Conservation (phyloP, 2,113 vertebrate genomes). For the Burhinus oedicnemus region DNA sequence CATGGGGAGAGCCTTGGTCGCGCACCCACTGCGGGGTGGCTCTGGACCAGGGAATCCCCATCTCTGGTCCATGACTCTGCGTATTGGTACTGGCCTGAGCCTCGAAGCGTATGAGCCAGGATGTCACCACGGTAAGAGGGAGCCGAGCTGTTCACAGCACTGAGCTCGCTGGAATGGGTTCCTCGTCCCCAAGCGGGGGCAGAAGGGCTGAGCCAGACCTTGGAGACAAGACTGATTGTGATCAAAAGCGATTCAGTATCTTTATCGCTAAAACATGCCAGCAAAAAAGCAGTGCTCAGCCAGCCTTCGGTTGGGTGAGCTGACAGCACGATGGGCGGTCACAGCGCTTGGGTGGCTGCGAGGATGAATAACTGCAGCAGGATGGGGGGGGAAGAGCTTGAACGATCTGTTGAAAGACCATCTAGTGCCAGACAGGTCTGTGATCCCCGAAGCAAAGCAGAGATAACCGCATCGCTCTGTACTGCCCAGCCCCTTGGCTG, state of each 20-base stretch:
- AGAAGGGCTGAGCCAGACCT: background rate
- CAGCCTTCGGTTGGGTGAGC: background rate
- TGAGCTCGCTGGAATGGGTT: background rate
- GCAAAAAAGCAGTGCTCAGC: background rate
- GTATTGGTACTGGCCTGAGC: background rate
- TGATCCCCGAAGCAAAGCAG: background rate
- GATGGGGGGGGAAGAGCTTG: background rate
- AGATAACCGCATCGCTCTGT: accelerated
- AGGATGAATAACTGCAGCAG: background rate
- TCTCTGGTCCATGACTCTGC: background rate
- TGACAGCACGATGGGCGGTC: background rate
- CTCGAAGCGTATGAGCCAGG: accelerated
- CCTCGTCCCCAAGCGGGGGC: background rate
- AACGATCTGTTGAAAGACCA: accelerated
- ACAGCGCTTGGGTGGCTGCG: background rate
- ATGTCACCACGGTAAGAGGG: background rate
- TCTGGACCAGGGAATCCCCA: background rate
- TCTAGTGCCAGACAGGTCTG: background rate
- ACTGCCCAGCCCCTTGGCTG: background rate
- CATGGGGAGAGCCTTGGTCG: background rate
- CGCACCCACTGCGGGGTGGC: accelerated
- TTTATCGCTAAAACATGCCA: background rate
- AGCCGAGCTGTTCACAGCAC: background rate
- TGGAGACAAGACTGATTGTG: background rate
- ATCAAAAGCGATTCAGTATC: background rate